phyloP scores from a whole-genome alignment of 2,888 invertebrate genomes.

The Himalopsyche kuldschensis region DNA sequence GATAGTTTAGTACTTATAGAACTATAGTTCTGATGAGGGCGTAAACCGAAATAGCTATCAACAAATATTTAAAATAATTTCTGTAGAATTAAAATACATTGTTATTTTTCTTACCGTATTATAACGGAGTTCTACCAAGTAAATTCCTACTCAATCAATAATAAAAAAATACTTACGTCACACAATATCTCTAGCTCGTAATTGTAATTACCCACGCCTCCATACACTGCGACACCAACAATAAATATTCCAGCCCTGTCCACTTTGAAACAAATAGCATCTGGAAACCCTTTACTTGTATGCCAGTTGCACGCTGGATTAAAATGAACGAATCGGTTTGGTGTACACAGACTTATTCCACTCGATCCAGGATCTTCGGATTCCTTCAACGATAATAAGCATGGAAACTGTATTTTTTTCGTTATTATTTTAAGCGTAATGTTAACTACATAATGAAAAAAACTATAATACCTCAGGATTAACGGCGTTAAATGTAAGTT shows the following conservation, averaged over 20 bases:
- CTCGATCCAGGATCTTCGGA: conserved; percentile 74
- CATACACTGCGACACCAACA: conserved; percentile 88
- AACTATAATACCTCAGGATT: conserved; percentile 39
- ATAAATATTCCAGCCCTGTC: conserved; percentile 87
- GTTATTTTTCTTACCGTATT: no score
- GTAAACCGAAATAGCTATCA: no score
- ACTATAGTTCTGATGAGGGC: no score
- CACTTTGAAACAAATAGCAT: conserved; percentile 93
- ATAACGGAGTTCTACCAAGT: no score
- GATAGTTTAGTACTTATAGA: no score
- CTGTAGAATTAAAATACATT: no score
- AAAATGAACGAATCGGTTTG: conserved; percentile 86
- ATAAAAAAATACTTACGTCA: conserved; percentile 14
- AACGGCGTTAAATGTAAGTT: conserved; percentile 63
- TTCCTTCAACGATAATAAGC: conserved; percentile 54
- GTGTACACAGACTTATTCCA: conserved; percentile 61
- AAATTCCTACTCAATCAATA: no score
- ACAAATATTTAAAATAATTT: no score
- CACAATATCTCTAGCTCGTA: conserved; percentile 80
- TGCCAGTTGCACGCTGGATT: conserved; percentile 94
- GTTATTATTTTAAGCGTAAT: not conserved
- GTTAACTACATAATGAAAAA: not conserved
- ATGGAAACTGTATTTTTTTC: not conserved
- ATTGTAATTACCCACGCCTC: conserved; percentile 85
- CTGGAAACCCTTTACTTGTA: conserved; percentile 94